Conservation (phyloP, 2,888 invertebrate species). For the Eristalis intricaria region DNA sequence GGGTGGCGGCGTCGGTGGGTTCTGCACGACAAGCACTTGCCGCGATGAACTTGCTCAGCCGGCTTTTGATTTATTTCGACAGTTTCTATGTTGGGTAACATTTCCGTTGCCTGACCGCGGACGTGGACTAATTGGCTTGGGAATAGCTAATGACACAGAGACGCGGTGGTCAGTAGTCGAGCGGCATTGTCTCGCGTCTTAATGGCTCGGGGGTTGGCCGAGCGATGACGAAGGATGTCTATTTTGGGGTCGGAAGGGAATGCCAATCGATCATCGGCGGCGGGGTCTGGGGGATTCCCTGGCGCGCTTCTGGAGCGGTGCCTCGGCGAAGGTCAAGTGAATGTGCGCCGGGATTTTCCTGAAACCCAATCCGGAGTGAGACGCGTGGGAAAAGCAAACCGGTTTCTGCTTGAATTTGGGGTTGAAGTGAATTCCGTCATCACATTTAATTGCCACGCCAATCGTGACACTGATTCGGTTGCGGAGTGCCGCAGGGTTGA, state of each 20-base stretch:
- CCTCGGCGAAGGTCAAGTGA: background rate
- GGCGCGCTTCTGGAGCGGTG: background rate
- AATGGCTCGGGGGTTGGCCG: background rate
- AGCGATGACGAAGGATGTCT: background rate
- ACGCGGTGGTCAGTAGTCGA: background rate
- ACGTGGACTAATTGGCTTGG: constrained; percentile 7
- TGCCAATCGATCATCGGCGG: background rate
- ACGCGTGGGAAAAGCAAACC: background rate
- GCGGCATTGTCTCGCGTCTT: background rate
- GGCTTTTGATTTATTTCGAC: constrained; percentile 19
- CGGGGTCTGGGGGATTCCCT: background rate
- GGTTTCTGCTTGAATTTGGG: background rate
- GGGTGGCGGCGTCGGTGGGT: background rate
- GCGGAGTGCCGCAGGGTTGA: background rate
- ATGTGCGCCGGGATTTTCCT: background rate
- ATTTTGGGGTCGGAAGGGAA: background rate
- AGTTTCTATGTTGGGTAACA: background rate
- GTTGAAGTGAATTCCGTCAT: background rate
- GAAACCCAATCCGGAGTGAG: background rate
- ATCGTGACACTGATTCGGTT: background rate
- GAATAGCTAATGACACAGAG: background rate
- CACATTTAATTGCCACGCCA: background rate
- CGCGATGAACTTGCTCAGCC: background rate
- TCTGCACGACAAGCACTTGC: background rate
- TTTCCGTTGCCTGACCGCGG: constrained; percentile 7